These are phyloP conservation scores for Luehdorfia chinensis DNA, from an alignment of 1,140 invertebrate species.

Conservation along the genomic window DNA sequence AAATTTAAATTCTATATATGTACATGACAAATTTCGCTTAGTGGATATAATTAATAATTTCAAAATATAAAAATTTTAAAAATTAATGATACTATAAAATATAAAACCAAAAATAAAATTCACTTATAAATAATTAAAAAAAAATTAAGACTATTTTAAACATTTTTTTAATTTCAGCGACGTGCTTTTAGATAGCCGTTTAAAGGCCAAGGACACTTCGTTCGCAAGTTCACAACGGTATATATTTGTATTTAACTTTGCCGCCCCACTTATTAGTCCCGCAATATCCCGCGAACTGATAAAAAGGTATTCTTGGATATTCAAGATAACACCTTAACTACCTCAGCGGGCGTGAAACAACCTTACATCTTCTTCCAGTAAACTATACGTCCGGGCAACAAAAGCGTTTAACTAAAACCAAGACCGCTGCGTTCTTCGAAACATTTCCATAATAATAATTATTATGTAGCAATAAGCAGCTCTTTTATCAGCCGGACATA, in stretches of 20 bases:
- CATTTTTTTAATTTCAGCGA: too few species aligned
- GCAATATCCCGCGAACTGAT: conserved; percentile 8
- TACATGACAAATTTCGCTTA: too few species aligned
- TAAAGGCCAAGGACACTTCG: conserved; percentile 4
- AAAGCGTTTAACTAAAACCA: conserved; percentile 32
- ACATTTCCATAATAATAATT: conserved; percentile 63
- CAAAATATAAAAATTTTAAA: too few species aligned
- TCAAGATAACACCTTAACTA: conserved; percentile 10
- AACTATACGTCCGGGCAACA: conserved; percentile 32
- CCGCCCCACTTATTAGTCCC: conserved; percentile 12
- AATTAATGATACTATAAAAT: too few species aligned
- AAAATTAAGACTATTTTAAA: too few species aligned
- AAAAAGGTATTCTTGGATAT: conserved; percentile 13
- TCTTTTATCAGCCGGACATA: conserved; percentile 52
- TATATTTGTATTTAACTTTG: not conserved
- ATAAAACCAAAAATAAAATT: too few species aligned
- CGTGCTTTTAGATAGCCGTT: conserved; percentile 11
- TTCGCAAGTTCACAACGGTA: conserved; percentile 2
- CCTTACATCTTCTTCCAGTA: conserved; percentile 22
- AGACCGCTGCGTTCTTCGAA: conserved; percentile 42
- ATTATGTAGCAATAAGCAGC: conserved; percentile 61
- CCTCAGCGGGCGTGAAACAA: not conserved
- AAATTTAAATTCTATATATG: too few species aligned
- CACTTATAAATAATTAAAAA: too few species aligned
- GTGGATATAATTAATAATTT: too few species aligned